Percentiles rank a stretch among this genome's conserved stretches.
phyloP scores from a whole-genome alignment of 2,113 vertebrate genomes.

The Paramormyrops kingsleyae region DNA sequence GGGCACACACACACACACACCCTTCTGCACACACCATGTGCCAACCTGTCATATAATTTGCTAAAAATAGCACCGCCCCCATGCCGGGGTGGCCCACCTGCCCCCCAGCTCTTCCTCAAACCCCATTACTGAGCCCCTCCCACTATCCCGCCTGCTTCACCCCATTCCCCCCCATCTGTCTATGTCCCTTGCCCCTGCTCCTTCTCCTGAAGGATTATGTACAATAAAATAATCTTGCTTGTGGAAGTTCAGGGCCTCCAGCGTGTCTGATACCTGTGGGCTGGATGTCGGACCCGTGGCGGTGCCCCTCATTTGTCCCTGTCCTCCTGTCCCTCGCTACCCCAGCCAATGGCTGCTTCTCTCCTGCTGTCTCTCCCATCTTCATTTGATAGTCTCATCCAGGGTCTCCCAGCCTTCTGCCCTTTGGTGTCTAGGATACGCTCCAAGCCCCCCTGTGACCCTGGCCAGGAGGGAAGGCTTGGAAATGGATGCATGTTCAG shows the following conservation, averaged over 20 bases:
- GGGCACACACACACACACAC: no score
- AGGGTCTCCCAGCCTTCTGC: neutral
- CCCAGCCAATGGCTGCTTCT: neutral
- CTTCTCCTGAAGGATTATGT: neutral
- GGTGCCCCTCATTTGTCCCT: neutral
- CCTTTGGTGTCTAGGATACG: neutral
- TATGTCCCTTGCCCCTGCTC: neutral
- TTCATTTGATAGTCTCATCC: neutral
- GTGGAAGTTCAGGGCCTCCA: neutral
- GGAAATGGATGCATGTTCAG: neutral
- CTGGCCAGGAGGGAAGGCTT: neutral
- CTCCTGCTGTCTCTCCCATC: neutral
- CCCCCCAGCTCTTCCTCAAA: neutral
- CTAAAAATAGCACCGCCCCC: conserved; percentile 19
- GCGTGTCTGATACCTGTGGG: neutral
- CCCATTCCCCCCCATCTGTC: neutral
- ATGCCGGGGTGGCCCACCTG: neutral
- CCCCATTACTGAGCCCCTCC: neutral
- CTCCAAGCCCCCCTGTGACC: neutral
- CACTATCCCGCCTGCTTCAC: neutral
- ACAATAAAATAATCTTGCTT: neutral
- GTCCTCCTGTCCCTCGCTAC: neutral
- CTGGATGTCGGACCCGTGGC: neutral
- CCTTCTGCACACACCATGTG: neutral
- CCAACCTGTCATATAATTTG: neutral